phyloP scores from a whole-genome alignment of 2,113 vertebrate genomes.

The Oryzias melastigma region DNA sequence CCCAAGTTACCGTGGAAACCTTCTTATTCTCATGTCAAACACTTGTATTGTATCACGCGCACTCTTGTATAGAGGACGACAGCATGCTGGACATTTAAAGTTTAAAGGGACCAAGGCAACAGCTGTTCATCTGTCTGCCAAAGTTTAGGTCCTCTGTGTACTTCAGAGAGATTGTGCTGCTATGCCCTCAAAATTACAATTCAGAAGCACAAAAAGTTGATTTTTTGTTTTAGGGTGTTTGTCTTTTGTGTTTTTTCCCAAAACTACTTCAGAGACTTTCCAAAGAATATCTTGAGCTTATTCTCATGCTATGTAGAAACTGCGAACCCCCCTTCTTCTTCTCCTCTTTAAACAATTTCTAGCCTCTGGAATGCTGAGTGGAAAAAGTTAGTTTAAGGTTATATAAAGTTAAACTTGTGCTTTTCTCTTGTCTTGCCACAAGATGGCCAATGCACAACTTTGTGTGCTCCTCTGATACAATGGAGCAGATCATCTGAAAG shows the following conservation, averaged over 20 bases:
- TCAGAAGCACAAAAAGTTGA: background rate
- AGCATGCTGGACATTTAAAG: conserved; percentile 76
- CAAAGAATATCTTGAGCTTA: too few relatives aligned
- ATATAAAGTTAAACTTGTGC: conserved; percentile 46
- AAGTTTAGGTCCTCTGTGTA: conserved; percentile 47
- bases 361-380: conserved; percentile 52
- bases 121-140: conserved; percentile 67
- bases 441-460: conserved; percentile 58
- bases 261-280: too few relatives aligned
- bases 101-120: conserved; percentile 75
- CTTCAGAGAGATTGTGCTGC: conserved; percentile 52
- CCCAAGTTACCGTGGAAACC: conserved; percentile 74
- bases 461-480: conserved; percentile 35
- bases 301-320: conserved; percentile 49
- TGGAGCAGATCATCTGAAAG: conserved; percentile 65
- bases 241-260: too few relatives aligned
- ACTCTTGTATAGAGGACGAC: conserved; percentile 41
- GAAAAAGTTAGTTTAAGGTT: conserved; percentile 52
- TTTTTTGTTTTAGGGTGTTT: conserved; percentile 7
- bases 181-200: background rate
- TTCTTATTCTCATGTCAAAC: conserved; percentile 70
- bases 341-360: conserved; percentile 39
- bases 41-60: conserved; percentile 44
- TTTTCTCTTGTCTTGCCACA: conserved; percentile 41
- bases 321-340: conserved; percentile 38